phyloP scores from a whole-genome alignment of 2,797 vertebrate genomes.

The Octomys mimax region DNA sequence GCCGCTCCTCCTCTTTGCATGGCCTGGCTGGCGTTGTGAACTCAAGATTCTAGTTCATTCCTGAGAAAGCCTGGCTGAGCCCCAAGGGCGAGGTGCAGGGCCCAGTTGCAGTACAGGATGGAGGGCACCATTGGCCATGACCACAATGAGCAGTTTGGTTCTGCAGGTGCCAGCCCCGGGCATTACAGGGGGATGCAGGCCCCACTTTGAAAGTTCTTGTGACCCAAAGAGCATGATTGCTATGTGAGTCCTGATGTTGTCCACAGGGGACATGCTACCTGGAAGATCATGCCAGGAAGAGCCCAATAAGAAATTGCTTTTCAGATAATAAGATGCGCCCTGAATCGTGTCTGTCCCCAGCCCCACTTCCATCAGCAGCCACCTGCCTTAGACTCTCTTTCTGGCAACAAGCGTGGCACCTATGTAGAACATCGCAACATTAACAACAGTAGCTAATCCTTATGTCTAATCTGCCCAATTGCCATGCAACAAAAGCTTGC shows the following conservation, averaged over 20 bases:
- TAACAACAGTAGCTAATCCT: background rate
- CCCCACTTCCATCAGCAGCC: background rate
- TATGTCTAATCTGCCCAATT: background rate
- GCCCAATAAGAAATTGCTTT: background rate
- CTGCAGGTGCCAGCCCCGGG: background rate
- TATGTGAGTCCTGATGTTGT: background rate
- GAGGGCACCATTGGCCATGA: background rate
- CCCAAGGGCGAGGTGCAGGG: background rate
- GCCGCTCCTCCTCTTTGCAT: background rate
- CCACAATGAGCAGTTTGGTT: background rate
- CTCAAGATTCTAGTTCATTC: background rate
- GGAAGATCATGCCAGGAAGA: background rate
- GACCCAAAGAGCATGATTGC: background rate
- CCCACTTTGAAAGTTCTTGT: background rate
- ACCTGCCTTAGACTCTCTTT: background rate
- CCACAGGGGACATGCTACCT: background rate
- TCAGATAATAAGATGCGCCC: background rate
- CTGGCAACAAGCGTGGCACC: background rate
- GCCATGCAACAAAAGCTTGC: background rate
- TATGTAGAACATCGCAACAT: background rate
- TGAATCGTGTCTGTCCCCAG: background rate
- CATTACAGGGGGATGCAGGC: fast-evolving
- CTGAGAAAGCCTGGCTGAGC: background rate
- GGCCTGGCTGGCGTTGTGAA: background rate
- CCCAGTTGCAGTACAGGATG: background rate